These are phyloP conservation scores for Aphis gossypii DNA, from an alignment of 1,140 invertebrate species.

Conservation along the genomic window DNA sequence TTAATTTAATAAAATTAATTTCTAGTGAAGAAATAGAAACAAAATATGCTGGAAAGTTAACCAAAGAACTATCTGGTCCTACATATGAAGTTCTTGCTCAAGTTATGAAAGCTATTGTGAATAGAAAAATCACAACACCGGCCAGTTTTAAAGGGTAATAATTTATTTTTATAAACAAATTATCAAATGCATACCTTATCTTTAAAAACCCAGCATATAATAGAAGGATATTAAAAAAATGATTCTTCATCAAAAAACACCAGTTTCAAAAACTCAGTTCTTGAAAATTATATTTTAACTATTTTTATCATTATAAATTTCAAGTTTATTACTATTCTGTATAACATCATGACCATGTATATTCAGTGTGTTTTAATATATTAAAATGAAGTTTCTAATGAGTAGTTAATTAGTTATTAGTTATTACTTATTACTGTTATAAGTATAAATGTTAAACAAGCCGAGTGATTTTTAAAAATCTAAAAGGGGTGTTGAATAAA, in stretches of 20 bases:
- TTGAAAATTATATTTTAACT: too few relatives aligned
- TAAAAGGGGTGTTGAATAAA: too few relatives aligned
- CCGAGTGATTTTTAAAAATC: too few relatives aligned
- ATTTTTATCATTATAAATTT: too few relatives aligned
- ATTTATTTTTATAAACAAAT: neutral
- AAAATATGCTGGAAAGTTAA: slow-evolving; percentile 93
- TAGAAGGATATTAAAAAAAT: too few relatives aligned
- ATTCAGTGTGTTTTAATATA: neutral
- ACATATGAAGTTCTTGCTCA: slow-evolving; percentile 95
- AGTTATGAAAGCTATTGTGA: slow-evolving; percentile 95
- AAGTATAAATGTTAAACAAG: too few relatives aligned
- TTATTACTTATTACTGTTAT: too few relatives aligned
- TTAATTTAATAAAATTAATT: slow-evolving; percentile 36
- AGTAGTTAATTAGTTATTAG: neutral
- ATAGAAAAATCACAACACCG: slow-evolving; percentile 93
- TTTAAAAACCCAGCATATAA: neutral
- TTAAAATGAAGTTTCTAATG: neutral
- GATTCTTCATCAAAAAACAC: neutral
- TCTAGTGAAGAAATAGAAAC: slow-evolving; percentile 85
- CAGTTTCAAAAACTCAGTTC: neutral
- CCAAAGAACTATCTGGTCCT: slow-evolving; percentile 89
- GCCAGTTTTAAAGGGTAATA: slow-evolving; percentile 87
- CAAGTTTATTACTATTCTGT: neutral
- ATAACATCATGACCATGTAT: neutral
- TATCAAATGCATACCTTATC: neutral